A percentile compares a stretch with the other conserved stretches of the same genome.
Evolutionary conservation across 2,888 invertebrate species (phyloP).

Genomic region (Dryadula phaetusa): DNA sequence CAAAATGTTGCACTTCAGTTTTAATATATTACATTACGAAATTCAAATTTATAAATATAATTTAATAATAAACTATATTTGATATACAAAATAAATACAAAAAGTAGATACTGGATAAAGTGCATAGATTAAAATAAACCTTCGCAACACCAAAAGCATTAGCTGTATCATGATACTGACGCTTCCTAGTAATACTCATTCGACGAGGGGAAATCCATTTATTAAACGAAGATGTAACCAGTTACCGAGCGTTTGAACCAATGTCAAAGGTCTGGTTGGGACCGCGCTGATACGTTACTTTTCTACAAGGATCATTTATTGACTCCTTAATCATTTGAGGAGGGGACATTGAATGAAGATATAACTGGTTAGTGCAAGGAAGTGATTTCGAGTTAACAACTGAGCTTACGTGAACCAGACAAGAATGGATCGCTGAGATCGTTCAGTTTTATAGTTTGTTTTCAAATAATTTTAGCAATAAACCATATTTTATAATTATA

Average conservation of each 20-base stretch:
- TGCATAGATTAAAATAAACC: background rate
- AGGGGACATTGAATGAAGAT: conserved; percentile 40
- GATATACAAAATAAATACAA: background rate
- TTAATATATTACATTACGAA: too few relatives aligned
- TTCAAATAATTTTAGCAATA: background rate
- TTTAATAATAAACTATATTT: too few relatives aligned
- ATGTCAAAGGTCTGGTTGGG: conserved; percentile 34
- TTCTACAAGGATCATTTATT: conserved; percentile 15
- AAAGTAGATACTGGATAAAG: background rate
- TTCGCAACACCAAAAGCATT: background rate
- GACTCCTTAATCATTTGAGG: conserved; percentile 9
- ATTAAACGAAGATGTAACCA: conserved; percentile 43
- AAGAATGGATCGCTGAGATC: background rate
- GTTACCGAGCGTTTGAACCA: conserved; percentile 15
- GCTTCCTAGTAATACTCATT: background rate
- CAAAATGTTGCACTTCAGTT: too few relatives aligned
- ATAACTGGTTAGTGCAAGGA: conserved; percentile 32
- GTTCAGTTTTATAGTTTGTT: background rate
- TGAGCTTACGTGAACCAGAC: conserved; percentile 20
- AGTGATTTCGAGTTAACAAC: conserved; percentile 37
- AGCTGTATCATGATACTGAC: background rate
- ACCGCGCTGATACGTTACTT: background rate
- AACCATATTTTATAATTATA: too few relatives aligned
- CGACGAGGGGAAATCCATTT: conserved; percentile 48
- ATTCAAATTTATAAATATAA: too few relatives aligned